Conservation (phyloP, 2,888 invertebrate genomes). For the Druceiella hillmani region DNA sequence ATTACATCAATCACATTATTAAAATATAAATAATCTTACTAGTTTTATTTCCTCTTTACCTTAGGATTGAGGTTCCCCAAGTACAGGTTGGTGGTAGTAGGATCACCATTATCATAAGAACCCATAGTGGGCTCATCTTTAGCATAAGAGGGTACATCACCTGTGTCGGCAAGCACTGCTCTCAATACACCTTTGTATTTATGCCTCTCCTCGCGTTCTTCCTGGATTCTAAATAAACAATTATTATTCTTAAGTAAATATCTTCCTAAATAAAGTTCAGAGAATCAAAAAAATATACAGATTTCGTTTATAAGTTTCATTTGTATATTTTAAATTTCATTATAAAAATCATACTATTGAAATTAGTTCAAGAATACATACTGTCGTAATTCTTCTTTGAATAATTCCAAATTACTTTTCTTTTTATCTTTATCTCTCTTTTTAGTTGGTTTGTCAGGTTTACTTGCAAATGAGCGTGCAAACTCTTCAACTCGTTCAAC, state of each 20-base stretch:
- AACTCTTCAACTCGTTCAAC: slow-evolving; percentile 66
- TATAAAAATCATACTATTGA: slow-evolving; percentile 4
- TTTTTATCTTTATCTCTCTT: slow-evolving; percentile 77
- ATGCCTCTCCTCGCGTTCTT: slow-evolving; percentile 94
- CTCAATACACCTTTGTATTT: slow-evolving; percentile 76
- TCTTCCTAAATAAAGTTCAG: no score
- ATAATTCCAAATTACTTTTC: slow-evolving; percentile 94
- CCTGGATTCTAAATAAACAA: slow-evolving; percentile 73
- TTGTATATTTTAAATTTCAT: no score
- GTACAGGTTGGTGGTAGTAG: slow-evolving; percentile 96
- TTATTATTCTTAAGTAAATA: no score
- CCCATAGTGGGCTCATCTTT: slow-evolving; percentile 54
- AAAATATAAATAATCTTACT: slow-evolving; percentile 9
- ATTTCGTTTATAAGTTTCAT: no score
- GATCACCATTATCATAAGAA: slow-evolving; percentile 93
- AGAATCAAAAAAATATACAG: no score
- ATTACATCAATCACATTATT: slow-evolving; percentile 2
- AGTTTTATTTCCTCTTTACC: slow-evolving; percentile 42
- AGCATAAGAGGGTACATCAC: slow-evolving; percentile 30
- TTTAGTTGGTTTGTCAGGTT: slow-evolving; percentile 41
- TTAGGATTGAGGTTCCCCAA: slow-evolving; percentile 96
- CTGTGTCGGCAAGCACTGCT: slow-evolving; percentile 37
- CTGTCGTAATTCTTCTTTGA: slow-evolving; percentile 97
- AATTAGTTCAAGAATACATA: slow-evolving; percentile 40
- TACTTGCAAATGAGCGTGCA: slow-evolving; percentile 55